Evolutionary conservation across 2,888 invertebrate species (phyloP).

Genomic region (Adelognathus sp.): DNA sequence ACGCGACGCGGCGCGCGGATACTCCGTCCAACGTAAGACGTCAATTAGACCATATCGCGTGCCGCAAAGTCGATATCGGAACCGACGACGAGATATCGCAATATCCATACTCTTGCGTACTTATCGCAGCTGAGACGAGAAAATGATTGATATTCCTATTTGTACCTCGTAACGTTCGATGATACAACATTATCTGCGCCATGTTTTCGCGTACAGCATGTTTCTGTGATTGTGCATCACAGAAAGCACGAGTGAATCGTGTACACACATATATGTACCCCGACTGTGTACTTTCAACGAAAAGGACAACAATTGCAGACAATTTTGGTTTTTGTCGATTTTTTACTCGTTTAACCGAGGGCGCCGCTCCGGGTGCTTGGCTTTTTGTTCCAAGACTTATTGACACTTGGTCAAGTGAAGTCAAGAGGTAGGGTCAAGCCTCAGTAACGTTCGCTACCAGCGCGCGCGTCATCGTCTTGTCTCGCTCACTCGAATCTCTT

Average conservation of each 20-base stretch:
- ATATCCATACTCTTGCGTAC: slow-evolving; percentile 24
- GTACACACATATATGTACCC: background rate
- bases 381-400: slow-evolving; percentile 68
- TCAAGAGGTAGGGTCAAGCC: slow-evolving; percentile 77
- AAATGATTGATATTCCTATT: slow-evolving; percentile 42
- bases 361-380: slow-evolving; percentile 37
- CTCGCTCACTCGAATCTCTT: slow-evolving; percentile 26
- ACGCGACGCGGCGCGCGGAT: background rate
- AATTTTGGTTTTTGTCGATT: background rate
- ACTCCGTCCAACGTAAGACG: background rate
- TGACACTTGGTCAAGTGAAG: slow-evolving; percentile 80
- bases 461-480: slow-evolving; percentile 43
- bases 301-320: slow-evolving; percentile 43
- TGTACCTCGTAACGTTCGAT: slow-evolving; percentile 42
- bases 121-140: background rate
- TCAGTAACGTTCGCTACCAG: slow-evolving; percentile 44
- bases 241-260: background rate
- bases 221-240: background rate
- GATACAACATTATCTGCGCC: slow-evolving; percentile 10
- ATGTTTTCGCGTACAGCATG: background rate
- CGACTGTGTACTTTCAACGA: background rate
- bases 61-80: background rate
- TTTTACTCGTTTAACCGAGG: slow-evolving; percentile 21
- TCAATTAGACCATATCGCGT: slow-evolving; percentile 19
- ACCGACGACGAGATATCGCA: slow-evolving; percentile 22